Percentiles rank a stretch among this genome's conserved stretches.
Conservation (phyloP, 2,888 invertebrate genomes). For the Leptopterna dolabrata region DNA sequence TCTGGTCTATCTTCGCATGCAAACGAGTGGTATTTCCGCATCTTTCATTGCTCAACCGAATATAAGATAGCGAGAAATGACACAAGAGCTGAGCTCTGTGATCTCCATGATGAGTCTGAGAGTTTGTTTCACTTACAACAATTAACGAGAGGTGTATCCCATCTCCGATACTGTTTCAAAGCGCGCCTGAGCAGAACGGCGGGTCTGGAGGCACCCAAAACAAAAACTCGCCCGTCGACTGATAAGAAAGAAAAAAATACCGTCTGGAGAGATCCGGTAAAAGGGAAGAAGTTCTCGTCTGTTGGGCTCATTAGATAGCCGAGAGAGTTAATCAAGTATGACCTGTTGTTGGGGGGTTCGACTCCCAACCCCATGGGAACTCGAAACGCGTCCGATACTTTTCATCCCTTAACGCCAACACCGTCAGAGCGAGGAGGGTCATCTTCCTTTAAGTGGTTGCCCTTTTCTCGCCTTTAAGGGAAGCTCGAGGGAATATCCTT, state of each 20-base stretch:
- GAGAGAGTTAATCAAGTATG: constrained; percentile 45
- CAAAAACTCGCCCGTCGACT: neutral
- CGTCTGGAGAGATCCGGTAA: neutral
- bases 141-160: neutral
- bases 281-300: neutral
- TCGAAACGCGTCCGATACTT: constrained; percentile 15
- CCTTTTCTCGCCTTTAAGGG: constrained; percentile 8
- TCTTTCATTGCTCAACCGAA: no score
- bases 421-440: constrained; percentile 1
- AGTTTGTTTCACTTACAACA: no score
- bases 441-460: constrained; percentile 3
- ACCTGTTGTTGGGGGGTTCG: constrained; percentile 37
- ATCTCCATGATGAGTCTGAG: no score
- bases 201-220: neutral
- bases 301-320: constrained; percentile 39
- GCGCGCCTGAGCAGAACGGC: neutral
- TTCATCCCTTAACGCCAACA: constrained; percentile 16
- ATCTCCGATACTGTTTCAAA: constrained; percentile 3
- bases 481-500: neutral
- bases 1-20: no score
- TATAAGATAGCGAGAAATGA: no score
- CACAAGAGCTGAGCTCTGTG: no score
- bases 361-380: constrained; percentile 17
- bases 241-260: neutral
- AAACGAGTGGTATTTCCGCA: no score